phyloP scores from a whole-genome alignment of 2,113 vertebrate species.

The Copsychus sechellarum region DNA sequence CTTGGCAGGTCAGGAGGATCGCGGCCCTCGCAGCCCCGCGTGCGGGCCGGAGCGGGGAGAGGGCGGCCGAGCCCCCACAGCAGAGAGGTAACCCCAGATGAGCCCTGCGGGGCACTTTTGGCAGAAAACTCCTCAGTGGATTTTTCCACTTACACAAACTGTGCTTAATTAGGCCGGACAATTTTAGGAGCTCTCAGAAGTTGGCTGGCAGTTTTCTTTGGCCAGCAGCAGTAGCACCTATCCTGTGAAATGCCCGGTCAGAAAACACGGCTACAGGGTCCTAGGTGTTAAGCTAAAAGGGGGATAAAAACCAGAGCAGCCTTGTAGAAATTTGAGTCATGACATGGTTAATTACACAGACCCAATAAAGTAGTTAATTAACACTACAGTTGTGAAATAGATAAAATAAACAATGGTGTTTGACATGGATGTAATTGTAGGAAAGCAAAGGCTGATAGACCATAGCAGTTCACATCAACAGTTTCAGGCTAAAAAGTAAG shows the following conservation, averaged over 20 bases:
- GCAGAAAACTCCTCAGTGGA: background rate
- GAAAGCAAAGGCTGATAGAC: background rate
- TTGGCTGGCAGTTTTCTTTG: background rate
- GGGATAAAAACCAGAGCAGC: background rate
- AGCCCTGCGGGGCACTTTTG: background rate
- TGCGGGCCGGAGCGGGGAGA: accelerated
- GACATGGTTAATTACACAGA: background rate
- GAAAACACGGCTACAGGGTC: background rate
- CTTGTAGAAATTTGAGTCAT: background rate
- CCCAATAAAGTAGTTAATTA: background rate
- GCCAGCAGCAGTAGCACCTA: background rate
- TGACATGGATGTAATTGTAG: background rate
- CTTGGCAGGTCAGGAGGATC: background rate
- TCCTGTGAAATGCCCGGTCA: background rate
- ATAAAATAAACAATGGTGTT: background rate
- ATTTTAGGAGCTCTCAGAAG: conserved; percentile 6
- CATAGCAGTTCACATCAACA: accelerated
- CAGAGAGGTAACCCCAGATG: background rate
- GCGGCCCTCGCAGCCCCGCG: accelerated
- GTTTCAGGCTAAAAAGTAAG: background rate
- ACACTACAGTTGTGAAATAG: background rate
- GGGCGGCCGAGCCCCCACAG: background rate
- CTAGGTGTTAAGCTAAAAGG: background rate
- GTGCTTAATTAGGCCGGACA: background rate
- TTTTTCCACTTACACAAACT: conserved; percentile 48